These are phyloP conservation scores for Sminthopsis crassicaudata DNA, from an alignment of 2,113 vertebrate genomes.

Conservation along the genomic window DNA sequence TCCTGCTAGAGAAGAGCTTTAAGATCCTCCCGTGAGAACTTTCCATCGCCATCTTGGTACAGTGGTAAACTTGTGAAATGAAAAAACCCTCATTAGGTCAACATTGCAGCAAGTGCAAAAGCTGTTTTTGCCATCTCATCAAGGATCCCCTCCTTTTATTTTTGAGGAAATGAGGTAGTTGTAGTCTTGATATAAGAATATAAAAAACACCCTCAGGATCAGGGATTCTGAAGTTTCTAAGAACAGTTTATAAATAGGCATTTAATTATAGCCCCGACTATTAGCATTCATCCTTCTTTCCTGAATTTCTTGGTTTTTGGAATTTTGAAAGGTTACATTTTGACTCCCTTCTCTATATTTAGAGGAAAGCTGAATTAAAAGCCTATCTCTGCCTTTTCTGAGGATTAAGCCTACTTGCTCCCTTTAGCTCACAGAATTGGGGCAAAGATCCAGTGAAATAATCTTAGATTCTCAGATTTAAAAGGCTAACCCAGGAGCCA, in stretches of 20 bases:
- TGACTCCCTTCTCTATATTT: neutral
- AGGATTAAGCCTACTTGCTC: neutral
- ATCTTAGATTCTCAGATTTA: neutral
- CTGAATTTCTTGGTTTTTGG: neutral
- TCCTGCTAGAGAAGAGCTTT: neutral
- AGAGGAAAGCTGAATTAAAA: neutral
- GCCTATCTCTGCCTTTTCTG: neutral
- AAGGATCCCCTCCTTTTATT: neutral
- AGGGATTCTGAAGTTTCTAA: neutral
- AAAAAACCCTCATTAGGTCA: conserved; percentile 13
- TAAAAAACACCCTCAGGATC: neutral
- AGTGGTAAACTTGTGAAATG: conserved; percentile 57
- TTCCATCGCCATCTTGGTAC: neutral
- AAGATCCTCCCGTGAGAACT: conserved; percentile 33
- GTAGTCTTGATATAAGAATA: conserved; percentile 63
- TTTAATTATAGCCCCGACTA: neutral
- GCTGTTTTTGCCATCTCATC: neutral
- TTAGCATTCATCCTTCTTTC: neutral
- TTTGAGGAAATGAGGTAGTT: conserved; percentile 55
- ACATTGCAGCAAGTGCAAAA: neutral
- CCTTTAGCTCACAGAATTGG: neutral
- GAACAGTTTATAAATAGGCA: neutral
- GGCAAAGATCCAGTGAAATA: neutral
- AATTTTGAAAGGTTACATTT: neutral
- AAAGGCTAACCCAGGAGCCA: neutral